Evolutionary conservation across 2,888 invertebrate genomes (phyloP), one percentile per base, ranked within the genome.

Genomic region (Strigamia transsilvanica): DNA sequence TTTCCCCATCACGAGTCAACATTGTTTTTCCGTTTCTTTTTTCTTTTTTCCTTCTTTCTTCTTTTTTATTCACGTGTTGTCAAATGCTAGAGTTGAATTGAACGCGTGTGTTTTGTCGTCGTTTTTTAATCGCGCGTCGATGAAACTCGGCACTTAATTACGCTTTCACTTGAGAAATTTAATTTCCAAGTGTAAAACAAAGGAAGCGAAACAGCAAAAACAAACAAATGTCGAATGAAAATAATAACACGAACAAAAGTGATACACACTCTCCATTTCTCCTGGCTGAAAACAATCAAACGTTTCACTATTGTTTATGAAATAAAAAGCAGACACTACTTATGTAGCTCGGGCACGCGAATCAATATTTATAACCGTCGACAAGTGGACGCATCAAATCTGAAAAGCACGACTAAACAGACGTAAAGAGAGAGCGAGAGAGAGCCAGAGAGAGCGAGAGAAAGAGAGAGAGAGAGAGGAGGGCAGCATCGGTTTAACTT

Each of bases 131-230:
- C 51, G 51, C 51, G 51, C 51, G 51, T 51, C 51, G 51, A 51
- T 51, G n/a, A 51, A 51, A 51, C 51, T 51, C 51, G 51, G 51
- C 51, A 51, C 51, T 51, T 51, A 51, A 51, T 51, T 51, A 51
- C n/a, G 51, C 51, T 15, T 18, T 56, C 56, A 18, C 18, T 21
- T 56, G 18, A 18, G 18, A 56, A 18, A 18, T 56, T 56, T 56
- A 56, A 56, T 56, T 56, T 56, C 56, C 56, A 18, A 56, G 56
- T 56, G 56, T 56, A 56, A 56, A 56, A 56, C 56, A 56, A 56
- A 18, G 56, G 56, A 21, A 56, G 56, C 51, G 51, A 51, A 51
- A 51, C 51, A 51, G 2, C 2, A 51, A 51, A 51, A 13, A 51
- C 13, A 51, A 51, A 51, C 51, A 51, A 51, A 51, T 51, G 51